phyloP scores from a whole-genome alignment of 2,113 vertebrate species.

The Accipiter cooperii region DNA sequence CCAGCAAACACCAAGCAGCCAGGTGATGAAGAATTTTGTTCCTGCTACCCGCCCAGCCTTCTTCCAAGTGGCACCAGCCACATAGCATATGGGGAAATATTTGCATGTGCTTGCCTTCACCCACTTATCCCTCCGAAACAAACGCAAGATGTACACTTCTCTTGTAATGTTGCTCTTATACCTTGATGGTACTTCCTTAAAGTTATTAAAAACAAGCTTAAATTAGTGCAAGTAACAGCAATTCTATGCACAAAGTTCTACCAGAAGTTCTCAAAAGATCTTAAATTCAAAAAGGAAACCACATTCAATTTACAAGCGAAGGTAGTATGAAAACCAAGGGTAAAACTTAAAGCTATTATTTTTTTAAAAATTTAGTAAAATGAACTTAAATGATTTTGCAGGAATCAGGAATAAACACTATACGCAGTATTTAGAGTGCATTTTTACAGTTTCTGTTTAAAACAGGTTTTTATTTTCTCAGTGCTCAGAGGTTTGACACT shows the following conservation, averaged over 20 bases:
- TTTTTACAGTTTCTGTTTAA: neutral
- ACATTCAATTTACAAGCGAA: neutral
- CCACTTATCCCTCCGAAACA: neutral
- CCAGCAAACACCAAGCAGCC: neutral
- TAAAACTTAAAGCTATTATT: neutral
- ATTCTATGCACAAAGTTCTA: neutral
- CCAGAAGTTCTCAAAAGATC: neutral
- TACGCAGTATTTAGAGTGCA: neutral
- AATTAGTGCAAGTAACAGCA: neutral
- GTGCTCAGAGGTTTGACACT: neutral
- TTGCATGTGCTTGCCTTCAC: neutral
- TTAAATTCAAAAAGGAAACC: neutral
- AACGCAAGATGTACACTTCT: neutral
- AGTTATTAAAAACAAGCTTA: neutral
- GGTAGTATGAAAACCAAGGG: accelerated
- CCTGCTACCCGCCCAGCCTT: neutral
- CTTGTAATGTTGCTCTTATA: neutral
- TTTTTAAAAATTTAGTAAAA: neutral
- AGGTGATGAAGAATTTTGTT: neutral
- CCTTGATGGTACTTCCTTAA: neutral
- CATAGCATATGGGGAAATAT: accelerated
- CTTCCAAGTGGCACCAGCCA: neutral
- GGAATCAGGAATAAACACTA: neutral
- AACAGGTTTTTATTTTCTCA: neutral
- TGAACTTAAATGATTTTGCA: neutral